These are phyloP conservation scores for Pipistrellus pipistrellus DNA, from an alignment of 2,797 vertebrate genomes.

Conservation along the genomic window DNA sequence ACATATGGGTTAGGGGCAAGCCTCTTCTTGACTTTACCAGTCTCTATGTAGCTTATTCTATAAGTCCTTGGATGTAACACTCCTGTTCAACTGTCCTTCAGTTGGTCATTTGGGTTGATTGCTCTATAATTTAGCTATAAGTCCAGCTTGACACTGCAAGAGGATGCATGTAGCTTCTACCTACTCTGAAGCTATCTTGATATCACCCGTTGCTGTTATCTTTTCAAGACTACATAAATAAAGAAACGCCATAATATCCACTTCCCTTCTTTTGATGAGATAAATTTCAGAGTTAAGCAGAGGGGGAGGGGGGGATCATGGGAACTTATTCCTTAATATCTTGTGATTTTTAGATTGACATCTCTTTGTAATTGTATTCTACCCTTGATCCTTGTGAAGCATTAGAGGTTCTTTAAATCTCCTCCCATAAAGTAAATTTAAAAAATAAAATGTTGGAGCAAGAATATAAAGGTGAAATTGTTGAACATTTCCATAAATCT, in stretches of 20 bases:
- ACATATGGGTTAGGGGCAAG: not conserved
- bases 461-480: slow-evolving; percentile 9
- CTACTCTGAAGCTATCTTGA: not conserved
- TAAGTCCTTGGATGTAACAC: not conserved
- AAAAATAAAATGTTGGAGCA: slow-evolving; percentile 22
- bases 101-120: not conserved
- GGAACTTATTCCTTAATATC: not conserved
- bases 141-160: not conserved
- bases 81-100: not conserved
- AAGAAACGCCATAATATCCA: not conserved
- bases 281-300: slow-evolving; percentile 19
- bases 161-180: not conserved
- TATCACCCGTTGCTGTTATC: not conserved
- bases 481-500: slow-evolving; percentile 48
- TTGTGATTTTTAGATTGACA: slow-evolving; percentile 14
- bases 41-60: not conserved
- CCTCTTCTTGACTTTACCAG: not conserved
- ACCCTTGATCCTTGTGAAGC: slow-evolving; percentile 29
- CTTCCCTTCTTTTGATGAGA: not conserved
- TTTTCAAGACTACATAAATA: slow-evolving; percentile 6
- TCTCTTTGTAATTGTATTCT: slow-evolving; percentile 14
- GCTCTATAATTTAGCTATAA: not conserved
- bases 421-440: slow-evolving; percentile 45
- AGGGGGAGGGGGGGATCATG: not conserved
- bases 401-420: not conserved